A percentile compares a stretch with the other conserved stretches of the same genome.
These are phyloP conservation scores for Drosophila tristis DNA, from an alignment of 1,140 invertebrate genomes.

Conservation along the genomic window DNA sequence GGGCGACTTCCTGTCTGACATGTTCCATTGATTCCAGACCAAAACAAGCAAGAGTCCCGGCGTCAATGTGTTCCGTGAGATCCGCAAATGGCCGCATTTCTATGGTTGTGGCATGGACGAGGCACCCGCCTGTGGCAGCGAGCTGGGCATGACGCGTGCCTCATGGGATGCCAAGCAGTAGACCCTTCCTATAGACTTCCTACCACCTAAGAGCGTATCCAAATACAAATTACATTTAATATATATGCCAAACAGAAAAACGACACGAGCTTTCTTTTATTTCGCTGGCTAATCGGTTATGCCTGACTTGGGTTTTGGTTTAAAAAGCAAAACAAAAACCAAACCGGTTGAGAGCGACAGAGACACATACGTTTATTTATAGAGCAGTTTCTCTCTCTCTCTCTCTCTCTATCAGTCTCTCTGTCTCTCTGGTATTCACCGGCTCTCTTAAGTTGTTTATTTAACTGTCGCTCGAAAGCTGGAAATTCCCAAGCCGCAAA, in stretches of 20 bases:
- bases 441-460: slow-evolving; percentile 37
- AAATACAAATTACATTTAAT: slow-evolving; percentile 45
- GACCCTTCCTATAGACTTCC: slow-evolving; percentile 10
- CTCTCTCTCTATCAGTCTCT: background rate
- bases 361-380: slow-evolving; percentile 34
- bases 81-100: slow-evolving; percentile 83
- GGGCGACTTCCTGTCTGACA: background rate
- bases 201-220: slow-evolving; percentile 34
- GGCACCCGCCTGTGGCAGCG: slow-evolving; percentile 60
- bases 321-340: slow-evolving; percentile 2
- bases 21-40: slow-evolving; percentile 51
- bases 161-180: slow-evolving; percentile 61
- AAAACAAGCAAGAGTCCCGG: slow-evolving; percentile 85
- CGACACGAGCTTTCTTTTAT: slow-evolving; percentile 32
- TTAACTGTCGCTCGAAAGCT: slow-evolving; percentile 62
- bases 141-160: slow-evolving; percentile 65
- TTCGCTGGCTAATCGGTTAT: slow-evolving; percentile 34
- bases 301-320: slow-evolving; percentile 18
- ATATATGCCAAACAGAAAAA: slow-evolving; percentile 15
- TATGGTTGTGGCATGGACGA: slow-evolving; percentile 57
- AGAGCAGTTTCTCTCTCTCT: slow-evolving; percentile 14
- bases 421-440: background rate
- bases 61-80: slow-evolving; percentile 84
- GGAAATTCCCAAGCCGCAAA: slow-evolving; percentile 68
- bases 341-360: slow-evolving; percentile 61